Evolutionary conservation across 2,888 invertebrate species (phyloP).

Genomic region (Blastobasis lacticolella): DNA sequence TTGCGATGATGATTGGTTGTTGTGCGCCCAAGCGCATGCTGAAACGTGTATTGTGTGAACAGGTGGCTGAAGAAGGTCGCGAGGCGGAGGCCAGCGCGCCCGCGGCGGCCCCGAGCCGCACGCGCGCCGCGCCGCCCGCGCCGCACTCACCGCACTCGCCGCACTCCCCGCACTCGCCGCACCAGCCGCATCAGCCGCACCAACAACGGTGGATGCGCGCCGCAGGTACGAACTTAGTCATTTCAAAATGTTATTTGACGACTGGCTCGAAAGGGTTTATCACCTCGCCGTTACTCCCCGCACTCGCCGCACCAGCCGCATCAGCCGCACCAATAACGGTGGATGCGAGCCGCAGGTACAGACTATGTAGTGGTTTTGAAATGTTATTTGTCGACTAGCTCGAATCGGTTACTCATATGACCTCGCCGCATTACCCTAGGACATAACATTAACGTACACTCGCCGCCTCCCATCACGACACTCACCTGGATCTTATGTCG

Average conservation of each 20-base stretch:
- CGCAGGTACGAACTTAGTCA: slow-evolving; percentile 34
- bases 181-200: no score
- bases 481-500: slow-evolving; percentile 78
- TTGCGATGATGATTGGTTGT: no score
- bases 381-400: no score
- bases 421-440: slow-evolving; percentile 62
- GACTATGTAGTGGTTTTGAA: background rate
- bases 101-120: slow-evolving; percentile 36
- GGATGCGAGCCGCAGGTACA: slow-evolving; percentile 64
- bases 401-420: slow-evolving; percentile 17
- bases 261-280: no score
- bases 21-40: no score
- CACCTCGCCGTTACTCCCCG: no score
- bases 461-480: slow-evolving; percentile 83
- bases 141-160: slow-evolving; percentile 59
- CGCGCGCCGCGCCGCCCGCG: slow-evolving; percentile 40
- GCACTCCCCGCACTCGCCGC: slow-evolving; percentile 54
- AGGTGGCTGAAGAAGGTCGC: slow-evolving; percentile 80
- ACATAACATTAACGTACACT: no score
- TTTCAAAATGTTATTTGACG: no score
- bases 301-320: slow-evolving; percentile 60
- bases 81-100: slow-evolving; percentile 84
- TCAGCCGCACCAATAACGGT: slow-evolving; percentile 13
- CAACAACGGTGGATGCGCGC: slow-evolving; percentile 71
- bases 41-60: slow-evolving; percentile 1